Evolutionary conservation across 2,797 vertebrate genomes (phyloP), one percentile per base, ranked within the genome.

Genomic region (Galago senegalensis): DNA sequence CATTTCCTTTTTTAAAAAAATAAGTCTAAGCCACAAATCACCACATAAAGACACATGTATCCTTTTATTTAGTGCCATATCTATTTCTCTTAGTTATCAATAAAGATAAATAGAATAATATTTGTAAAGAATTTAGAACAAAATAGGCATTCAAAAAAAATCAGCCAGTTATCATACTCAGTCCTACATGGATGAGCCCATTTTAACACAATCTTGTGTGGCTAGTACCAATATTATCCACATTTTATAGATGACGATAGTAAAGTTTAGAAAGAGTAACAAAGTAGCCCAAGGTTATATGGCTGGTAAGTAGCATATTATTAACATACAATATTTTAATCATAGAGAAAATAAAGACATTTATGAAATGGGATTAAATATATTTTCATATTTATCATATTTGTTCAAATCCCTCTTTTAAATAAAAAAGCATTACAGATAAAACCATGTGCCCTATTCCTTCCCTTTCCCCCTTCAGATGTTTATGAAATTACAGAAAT

Each of bases 311-410:
- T 21, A 81, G 14, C 49, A 76, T 40, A 40, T 40, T 40, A 40
- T 40, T 40, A 40, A 40, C 37, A 69, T 12, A 67, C 2, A 89
- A 12, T 61, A 91, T 65, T 73, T 84, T 72, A 72, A 87, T 93
- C 16, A 63, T 6, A 70, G 34, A 90, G 31, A 93, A 96, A 82
- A 34, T 40, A 89, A 89, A 69, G 79, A 72, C 9, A 90, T 40
- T 5, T 23, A 60, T 90, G 75, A 70, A 79, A 75, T 65, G n/a
- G 56, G 37, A 84, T 73, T 89, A 83, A 81, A 82, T 10, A 87
- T 18, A 87, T 79, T 73, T 17, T 88, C 73, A 34, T 76, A 88
- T 86, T 40, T 94, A 27, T 34, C 58, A 53, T 92, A 53, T 73
- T 92, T 75, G 9, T 79, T 77, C 14, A 81, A 89, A 76, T 53